Evolutionary conservation across 2,113 vertebrate genomes (phyloP).

Genomic region (Paracanthobrama guichenoti): DNA sequence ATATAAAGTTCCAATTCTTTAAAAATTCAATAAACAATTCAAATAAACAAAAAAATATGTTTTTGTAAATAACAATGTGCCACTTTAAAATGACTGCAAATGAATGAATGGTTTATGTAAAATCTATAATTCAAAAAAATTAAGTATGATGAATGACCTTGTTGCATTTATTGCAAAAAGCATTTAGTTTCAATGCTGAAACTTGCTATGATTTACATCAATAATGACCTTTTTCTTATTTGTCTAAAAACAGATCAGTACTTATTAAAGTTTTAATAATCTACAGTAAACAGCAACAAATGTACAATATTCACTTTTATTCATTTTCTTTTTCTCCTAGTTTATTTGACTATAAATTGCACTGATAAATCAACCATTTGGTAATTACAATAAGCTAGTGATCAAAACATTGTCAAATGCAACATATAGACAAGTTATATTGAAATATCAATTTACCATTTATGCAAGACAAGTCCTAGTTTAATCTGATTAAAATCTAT

Average conservation of each 20-base stretch:
- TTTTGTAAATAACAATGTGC: no score
- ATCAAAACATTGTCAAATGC: background rate
- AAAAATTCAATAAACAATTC: no score
- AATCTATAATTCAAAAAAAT: background rate
- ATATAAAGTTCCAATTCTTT: no score
- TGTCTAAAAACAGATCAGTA: no score
- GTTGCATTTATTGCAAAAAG: no score
- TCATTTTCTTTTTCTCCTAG: background rate
- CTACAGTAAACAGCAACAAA: background rate
- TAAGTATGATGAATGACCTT: no score
- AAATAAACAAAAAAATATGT: background rate
- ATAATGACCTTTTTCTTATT: no score
- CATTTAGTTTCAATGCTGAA: no score
- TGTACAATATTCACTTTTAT: background rate
- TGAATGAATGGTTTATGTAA: background rate
- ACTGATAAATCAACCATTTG: background rate
- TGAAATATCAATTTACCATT: background rate
- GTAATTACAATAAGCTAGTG: background rate
- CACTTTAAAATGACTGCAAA: background rate
- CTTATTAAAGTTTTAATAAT: no score
- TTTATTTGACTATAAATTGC: background rate
- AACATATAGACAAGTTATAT: background rate
- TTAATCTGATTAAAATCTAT: background rate
- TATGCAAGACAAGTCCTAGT: background rate
- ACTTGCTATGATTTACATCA: no score